phyloP scores from a whole-genome alignment of 2,113 vertebrate genomes.

The Myotis lucifugus region DNA sequence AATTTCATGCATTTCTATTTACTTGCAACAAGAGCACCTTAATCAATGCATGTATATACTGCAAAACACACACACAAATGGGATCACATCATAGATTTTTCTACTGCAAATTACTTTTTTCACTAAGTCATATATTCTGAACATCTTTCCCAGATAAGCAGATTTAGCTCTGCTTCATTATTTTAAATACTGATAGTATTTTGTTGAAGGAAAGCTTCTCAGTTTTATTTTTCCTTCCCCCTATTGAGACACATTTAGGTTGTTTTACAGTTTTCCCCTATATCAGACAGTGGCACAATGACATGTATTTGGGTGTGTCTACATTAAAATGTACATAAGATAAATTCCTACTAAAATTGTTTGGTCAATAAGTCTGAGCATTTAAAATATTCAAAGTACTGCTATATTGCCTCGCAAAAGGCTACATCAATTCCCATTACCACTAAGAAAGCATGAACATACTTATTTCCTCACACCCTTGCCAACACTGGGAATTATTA shows the following conservation, averaged over 20 bases:
- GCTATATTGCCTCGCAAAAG: neutral
- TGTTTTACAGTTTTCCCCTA: neutral
- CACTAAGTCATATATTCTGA: neutral
- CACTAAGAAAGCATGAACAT: neutral
- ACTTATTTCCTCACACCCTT: constrained; percentile 13
- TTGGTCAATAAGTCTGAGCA: neutral
- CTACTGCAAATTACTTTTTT: neutral
- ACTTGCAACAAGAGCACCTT: constrained; percentile 9
- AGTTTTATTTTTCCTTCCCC: constrained; percentile 27
- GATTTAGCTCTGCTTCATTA: neutral
- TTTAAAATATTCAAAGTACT: constrained; percentile 1
- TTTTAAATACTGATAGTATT: neutral
- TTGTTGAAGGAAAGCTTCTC: neutral
- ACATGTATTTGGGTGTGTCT: neutral
- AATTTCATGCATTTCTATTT: neutral
- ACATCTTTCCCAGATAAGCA: neutral
- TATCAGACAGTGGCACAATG: neutral
- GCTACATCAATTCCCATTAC: neutral
- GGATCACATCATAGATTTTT: neutral
- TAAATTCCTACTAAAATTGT: neutral
- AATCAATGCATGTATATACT: neutral
- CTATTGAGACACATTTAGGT: neutral
- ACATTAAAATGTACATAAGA: neutral
- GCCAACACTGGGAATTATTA: neutral
- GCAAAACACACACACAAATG: neutral